Evolutionary conservation across 2,797 vertebrate genomes (phyloP), one percentile per base, ranked within the genome.

Genomic region (Lutjanus argentimaculatus): DNA sequence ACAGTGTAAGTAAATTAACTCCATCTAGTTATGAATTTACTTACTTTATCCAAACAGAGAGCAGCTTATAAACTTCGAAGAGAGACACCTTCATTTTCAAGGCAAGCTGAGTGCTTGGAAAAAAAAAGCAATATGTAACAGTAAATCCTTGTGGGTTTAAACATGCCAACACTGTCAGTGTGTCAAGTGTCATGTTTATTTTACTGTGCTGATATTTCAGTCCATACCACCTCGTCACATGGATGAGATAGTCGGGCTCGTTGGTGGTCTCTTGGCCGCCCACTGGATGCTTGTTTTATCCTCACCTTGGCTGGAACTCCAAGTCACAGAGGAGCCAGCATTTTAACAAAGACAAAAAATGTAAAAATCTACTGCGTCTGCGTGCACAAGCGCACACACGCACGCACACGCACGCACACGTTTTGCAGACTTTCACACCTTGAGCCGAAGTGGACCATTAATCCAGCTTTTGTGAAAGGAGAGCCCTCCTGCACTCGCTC

Each of bases 401-500:
- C n/a, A 21, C 13, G n/a, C 51, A 61, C 46, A 25, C 16, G 45
- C n/a, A 21, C 13, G n/a, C 56, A 48, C 56, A 52, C 72, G 69
- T 63, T 66, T 49, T 66, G 45, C 48, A 64, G 58, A 70, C 22
- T 17, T 80, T 90, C 63, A 77, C 86, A 92, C 90, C 86, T 89
- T 70, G 53, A 78, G 68, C 79, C 72, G 45, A 19, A 77, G 71
- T 69, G 65, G 87, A 93, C 85, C 75, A 74, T 88, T 92, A 91
- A 91, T 91, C 85, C 80, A 30, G 70, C 68, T 76, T 82, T 77
- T 72, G 72, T 84, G 82, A 86, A 80, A 80, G 72, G 72, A 72
- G 72, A 85, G 56, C 58, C 89, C 84, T 80, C 77, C 64, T 71
- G 75, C 77, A 40, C 53, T 79, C 46, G 13, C 72, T 67, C 21